A percentile compares a stretch with the other conserved stretches of the same genome.
These are phyloP conservation scores for Plagodis dolabraria DNA, from an alignment of 2,888 invertebrate genomes.

Conservation along the genomic window DNA sequence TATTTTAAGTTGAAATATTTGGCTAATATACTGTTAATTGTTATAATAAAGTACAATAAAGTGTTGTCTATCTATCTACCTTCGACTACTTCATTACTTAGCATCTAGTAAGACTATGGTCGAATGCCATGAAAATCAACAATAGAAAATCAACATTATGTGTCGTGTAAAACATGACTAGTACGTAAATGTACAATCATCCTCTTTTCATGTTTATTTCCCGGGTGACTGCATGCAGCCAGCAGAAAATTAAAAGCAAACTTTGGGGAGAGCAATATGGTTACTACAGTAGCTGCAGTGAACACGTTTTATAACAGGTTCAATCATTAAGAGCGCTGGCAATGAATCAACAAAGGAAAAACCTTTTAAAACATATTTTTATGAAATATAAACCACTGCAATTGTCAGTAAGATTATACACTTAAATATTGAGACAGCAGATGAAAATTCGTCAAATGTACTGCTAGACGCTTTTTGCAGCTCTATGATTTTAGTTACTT, in stretches of 20 bases:
- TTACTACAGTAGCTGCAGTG: constrained; percentile 27
- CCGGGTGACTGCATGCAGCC: constrained; percentile 54
- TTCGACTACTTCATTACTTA: too few relatives aligned
- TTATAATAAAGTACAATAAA: too few relatives aligned
- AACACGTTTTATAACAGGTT: constrained; percentile 17
- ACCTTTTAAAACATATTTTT: constrained; percentile 25
- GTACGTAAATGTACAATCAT: constrained; percentile 47
- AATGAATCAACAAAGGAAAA: constrained; percentile 5
- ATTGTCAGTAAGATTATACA: constrained; percentile 8
- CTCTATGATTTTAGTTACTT: too few relatives aligned
- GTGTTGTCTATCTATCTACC: too few relatives aligned
- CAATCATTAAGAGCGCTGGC: constrained; percentile 22
- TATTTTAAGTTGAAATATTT: too few relatives aligned
- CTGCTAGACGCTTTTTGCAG: too few relatives aligned
- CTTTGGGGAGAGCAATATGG: constrained; percentile 24
- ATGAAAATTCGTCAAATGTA: too few relatives aligned
- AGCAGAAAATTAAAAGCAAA: constrained; percentile 60
- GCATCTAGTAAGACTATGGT: too few relatives aligned
- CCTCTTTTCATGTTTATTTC: constrained; percentile 49
- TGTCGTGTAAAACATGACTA: constrained; percentile 23
- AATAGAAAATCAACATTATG: too few relatives aligned
- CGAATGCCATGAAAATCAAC: too few relatives aligned
- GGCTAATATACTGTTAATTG: too few relatives aligned
- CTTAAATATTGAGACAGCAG: background rate
- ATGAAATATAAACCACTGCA: constrained; percentile 15